Evolutionary conservation across 2,888 invertebrate species (phyloP), one percentile per base, ranked within the genome.

Genomic region (Athalia circularis): DNA sequence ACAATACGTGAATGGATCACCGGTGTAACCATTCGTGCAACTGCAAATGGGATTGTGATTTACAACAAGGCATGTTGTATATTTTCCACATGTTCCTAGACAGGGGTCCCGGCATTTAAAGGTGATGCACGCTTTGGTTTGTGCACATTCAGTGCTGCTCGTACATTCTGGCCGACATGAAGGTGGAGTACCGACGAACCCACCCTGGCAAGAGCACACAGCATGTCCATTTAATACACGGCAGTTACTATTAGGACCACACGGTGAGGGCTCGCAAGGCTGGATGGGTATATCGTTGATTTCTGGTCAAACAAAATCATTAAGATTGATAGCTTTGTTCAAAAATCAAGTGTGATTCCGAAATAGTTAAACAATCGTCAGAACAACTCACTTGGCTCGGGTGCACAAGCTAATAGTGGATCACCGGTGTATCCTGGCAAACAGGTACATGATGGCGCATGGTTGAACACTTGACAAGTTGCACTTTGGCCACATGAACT

Each of bases 1-100:
- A 90, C 96, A 96, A 89, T 92, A 92, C 81, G 93, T 92, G 87
- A 96, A 95, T 65, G 96, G 96, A 93, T 96, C 95, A 79, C 97
- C 97, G 59, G 94, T 94, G 88, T 93, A 95, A 82, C 95, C 95
- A 82, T 93, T 92, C 79, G 95, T 93, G 87, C 97, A 97, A 87
- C 94, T 96, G 90, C 97, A 97, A 85, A 96, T 95, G 54, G 97
- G 96, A 88, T 96, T 96, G 87, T 97, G 97, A 84, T 96, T 96
- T 76, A 96, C 94, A 70, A 96, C 95, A 91, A 95, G 94, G 87
- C 97, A 97, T 81, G 95, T 93, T 52, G 96, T 96, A 86, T 96
- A 95, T 68, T 94, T 90, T 64, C 96, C 96, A 86, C 96, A 97
- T 11, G 95, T 94, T 81, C 95, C 95, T 29, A 95, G 94, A 87